A percentile compares a stretch with the other conserved stretches of the same genome.
phyloP scores from a whole-genome alignment of 2,888 invertebrate genomes.

The Meiosimyza decipiens region DNA sequence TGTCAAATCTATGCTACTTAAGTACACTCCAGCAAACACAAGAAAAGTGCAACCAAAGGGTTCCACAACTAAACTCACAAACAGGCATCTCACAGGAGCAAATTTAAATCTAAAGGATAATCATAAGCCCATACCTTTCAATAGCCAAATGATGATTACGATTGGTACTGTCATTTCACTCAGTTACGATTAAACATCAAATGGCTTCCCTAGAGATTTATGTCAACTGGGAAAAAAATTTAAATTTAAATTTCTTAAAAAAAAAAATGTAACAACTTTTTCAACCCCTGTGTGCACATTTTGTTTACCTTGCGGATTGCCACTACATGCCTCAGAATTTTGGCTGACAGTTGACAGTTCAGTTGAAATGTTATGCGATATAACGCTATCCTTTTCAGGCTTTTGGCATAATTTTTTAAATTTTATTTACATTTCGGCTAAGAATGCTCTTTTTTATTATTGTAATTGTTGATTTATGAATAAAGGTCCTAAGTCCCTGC shows the following conservation, averaged over 20 bases:
- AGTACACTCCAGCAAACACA: not conserved
- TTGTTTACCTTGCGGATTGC: slow-evolving; percentile 35
- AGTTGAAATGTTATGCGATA: not conserved
- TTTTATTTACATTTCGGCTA: slow-evolving; percentile 24
- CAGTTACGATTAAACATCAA: slow-evolving; percentile 18
- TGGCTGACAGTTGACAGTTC: slow-evolving; percentile 33
- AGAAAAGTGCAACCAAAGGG: not conserved
- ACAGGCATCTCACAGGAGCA: not conserved
- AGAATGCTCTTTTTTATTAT: slow-evolving; percentile 20
- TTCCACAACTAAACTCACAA: not conserved
- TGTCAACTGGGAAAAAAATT: slow-evolving; percentile 12
- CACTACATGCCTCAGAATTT: slow-evolving; percentile 29
- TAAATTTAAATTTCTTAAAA: not conserved
- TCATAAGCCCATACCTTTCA: slow-evolving; percentile 28
- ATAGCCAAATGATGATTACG: not conserved
- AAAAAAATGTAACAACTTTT: slow-evolving; percentile 2
- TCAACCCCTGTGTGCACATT: slow-evolving; percentile 6
- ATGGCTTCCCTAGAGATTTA: slow-evolving; percentile 28
- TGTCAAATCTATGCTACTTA: slow-evolving; percentile 18
- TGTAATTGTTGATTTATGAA: not conserved
- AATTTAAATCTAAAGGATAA: slow-evolving; percentile 17
- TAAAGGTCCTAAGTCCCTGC: not conserved
- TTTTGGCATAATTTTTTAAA: not conserved
- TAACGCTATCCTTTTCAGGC: not conserved
- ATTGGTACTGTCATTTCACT: not conserved